These are phyloP conservation scores for Palythoa grandis DNA, from an alignment of 92 coral and sea anemone genomes.

Conservation along the genomic window DNA sequence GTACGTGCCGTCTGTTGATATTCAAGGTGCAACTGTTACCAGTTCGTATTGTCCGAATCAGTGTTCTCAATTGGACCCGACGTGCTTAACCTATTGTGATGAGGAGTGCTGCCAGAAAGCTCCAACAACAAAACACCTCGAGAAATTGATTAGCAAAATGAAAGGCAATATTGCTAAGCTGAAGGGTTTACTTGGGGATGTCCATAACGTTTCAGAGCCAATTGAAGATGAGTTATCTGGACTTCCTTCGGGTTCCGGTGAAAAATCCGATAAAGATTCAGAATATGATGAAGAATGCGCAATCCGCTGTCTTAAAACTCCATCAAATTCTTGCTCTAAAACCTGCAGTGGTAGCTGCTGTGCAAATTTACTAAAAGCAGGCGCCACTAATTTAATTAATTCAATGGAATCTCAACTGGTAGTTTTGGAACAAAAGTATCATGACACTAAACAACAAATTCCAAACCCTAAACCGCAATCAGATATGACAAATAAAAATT, in stretches of 20 bases:
- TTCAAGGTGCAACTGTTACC: slow-evolving; percentile 2
- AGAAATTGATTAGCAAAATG: slow-evolving; percentile 18
- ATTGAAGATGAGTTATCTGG: neutral
- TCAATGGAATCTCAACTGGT: slow-evolving; percentile 30
- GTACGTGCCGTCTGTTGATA: slow-evolving; percentile 14
- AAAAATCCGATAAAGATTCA: neutral
- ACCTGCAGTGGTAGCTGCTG: slow-evolving; percentile 31
- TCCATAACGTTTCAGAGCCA: slow-evolving; percentile 15
- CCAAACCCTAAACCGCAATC: neutral
- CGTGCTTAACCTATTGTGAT: slow-evolving; percentile 24
- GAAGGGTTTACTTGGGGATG: slow-evolving; percentile 13
- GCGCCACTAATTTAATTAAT: slow-evolving; percentile 12
- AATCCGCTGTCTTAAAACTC: slow-evolving; percentile 8
- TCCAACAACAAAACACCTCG: neutral
- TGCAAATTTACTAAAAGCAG: slow-evolving; percentile 13
- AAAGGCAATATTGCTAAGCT: slow-evolving; percentile 31
- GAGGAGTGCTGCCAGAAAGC: slow-evolving; percentile 33
- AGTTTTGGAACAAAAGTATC: slow-evolving; percentile 32
- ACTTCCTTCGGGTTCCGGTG: slow-evolving; percentile 5
- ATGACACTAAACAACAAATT: neutral
- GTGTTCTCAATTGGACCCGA: slow-evolving; percentile 23
- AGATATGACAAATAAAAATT: neutral
- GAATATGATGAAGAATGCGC: neutral
- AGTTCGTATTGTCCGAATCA: slow-evolving; percentile 32
- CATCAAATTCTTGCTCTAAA: slow-evolving; percentile 44